Base-by-base conservation (phyloP, 1,140 invertebrate genomes). In the Papilio glaucus region DNA sequence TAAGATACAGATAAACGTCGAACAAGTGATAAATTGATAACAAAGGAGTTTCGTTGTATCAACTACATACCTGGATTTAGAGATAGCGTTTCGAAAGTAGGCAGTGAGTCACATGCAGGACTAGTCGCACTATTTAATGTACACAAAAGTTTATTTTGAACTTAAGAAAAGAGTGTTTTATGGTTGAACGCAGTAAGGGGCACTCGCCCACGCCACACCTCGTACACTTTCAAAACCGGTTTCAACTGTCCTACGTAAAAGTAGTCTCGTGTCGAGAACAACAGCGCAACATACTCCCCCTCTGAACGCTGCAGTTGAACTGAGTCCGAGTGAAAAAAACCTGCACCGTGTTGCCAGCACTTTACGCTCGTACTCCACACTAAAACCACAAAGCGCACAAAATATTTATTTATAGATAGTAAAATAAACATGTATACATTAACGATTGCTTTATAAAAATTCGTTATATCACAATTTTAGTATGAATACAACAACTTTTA, bases 161-260 rank as follows among this genome's bases (percentile, higher is more conserved):
- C 80, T 82, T 84, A 81, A 73, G 6, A 76, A 78, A 80, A 80
- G 71, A 79, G 74, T 81, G 74, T 79, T 79, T 76, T 77, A 81
- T 79, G 82, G 80, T 82, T 81, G 77, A 82, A 82, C 72, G 82
- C 82, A 62, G 74, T 76, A 61, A 69, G 80, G 75, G 77, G 78
- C 79, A 71, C 74, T 79, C 81, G 81, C 78, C 78, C 78, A 82
- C 81, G 82, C 82, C 82, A 84, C 82, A 84, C 80, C 82, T 84
- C 78, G 76, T 74, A 81, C 80, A 84, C 80, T 84, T 84, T 84
- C 82, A 79, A 81, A 83, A 82, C 82, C 80, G 82, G 80, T 82
- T 84, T 68, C 77, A 84, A 80, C 78, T 80, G 77, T 72, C 71
- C 74, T 77, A 80, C 82, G 82, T 84, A 84, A 84, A 84, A 84